A percentile compares a stretch with the other conserved stretches of the same genome.
Evolutionary conservation across 2,888 invertebrate species (phyloP).

Genomic region (Caenorhabditis drosophilae): DNA sequence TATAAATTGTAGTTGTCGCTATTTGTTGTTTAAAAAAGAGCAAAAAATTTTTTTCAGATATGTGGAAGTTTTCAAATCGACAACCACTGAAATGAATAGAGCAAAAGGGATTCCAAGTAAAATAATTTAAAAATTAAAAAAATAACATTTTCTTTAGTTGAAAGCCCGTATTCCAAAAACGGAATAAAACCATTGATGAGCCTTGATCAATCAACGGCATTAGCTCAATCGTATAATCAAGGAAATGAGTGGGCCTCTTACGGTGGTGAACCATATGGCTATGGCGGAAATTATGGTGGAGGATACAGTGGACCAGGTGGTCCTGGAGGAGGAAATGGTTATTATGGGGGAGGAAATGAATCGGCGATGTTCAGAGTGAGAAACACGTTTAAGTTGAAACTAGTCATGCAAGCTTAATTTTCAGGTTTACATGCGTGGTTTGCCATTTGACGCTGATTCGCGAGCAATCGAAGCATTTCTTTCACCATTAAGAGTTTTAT

Average conservation of each 20-base stretch:
- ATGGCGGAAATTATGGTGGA: conserved; percentile 2
- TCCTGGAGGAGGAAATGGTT: conserved; percentile 5
- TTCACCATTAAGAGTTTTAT: conserved; percentile 49
- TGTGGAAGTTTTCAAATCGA: conserved; percentile 58
- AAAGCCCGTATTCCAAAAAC: conserved; percentile 13
- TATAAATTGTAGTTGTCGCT: too few relatives aligned
- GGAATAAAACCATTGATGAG: conserved; percentile 28
- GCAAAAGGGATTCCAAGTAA: conserved; percentile 26
- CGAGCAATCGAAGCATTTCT: conserved; percentile 58
- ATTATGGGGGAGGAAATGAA: conserved; percentile 6
- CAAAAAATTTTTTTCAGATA: conserved; percentile 58
- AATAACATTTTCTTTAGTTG: background rate
- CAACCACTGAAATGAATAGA: conserved; percentile 37
- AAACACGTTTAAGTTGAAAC: background rate
- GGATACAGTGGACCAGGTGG: conserved; percentile 4
- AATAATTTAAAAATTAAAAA: background rate
- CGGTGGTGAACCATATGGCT: conserved; percentile 5
- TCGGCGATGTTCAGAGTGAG: background rate
- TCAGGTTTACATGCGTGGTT: conserved; percentile 61
- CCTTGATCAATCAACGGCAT: background rate
- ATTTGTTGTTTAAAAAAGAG: too few relatives aligned
- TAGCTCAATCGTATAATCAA: background rate
- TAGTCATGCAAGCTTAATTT: background rate
- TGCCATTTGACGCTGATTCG: conserved; percentile 57
- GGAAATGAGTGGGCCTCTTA: conserved; percentile 6